These are phyloP conservation scores for Drosophila histrio DNA, from an alignment of 2,888 invertebrate species.

Conservation along the genomic window DNA sequence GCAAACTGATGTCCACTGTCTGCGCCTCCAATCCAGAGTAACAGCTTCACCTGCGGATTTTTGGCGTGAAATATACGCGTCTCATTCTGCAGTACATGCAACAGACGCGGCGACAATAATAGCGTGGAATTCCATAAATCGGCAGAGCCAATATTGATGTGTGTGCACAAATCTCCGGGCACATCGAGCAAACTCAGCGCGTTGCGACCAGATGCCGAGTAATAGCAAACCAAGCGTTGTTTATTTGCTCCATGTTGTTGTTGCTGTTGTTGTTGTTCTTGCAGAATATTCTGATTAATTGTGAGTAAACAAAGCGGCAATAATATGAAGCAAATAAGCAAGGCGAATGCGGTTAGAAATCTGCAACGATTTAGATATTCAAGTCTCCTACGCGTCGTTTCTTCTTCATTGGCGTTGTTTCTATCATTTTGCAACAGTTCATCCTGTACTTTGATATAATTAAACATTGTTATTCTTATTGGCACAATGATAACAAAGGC, in stretches of 20 bases:
- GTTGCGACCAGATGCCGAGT: conserved; percentile 7
- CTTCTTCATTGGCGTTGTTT: background rate
- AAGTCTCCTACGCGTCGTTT: background rate
- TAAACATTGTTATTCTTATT: conserved; percentile 29
- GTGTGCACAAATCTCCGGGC: conserved; percentile 91
- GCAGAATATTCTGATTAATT: background rate
- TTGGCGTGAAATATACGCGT: conserved; percentile 85
- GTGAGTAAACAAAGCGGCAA: conserved; percentile 30
- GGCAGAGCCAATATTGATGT: conserved; percentile 92
- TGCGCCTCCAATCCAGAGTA: conserved; percentile 89
- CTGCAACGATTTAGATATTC: background rate
- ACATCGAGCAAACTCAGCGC: conserved; percentile 86
- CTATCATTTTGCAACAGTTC: background rate
- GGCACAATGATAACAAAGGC: conserved; percentile 3
- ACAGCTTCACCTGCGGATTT: conserved; percentile 89
- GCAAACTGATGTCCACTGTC: conserved; percentile 88
- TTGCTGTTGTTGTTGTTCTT: conserved; percentile 1
- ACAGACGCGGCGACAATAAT: conserved; percentile 85
- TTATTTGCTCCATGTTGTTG: background rate
- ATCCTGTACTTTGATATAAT: conserved; percentile 20
- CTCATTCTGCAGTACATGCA: conserved; percentile 73
- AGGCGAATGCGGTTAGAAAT: background rate
- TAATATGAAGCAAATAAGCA: conserved; percentile 10
- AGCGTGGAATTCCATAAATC: conserved; percentile 87
- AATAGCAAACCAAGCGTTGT: conserved; percentile 60